phyloP scores from a whole-genome alignment of 2,797 vertebrate species.

The Delichon dasypus region DNA sequence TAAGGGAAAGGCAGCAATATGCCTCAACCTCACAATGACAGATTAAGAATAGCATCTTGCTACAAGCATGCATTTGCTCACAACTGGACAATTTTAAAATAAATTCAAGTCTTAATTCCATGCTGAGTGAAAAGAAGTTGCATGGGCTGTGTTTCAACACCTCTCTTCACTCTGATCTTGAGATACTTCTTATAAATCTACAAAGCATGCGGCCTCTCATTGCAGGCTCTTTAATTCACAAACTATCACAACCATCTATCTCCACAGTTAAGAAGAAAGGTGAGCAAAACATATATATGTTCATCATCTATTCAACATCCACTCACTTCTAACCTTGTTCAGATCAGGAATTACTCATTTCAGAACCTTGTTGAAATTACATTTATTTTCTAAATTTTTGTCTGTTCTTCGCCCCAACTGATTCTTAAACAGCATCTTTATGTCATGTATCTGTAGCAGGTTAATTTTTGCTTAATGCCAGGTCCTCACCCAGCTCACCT shows the following conservation, averaged over 20 bases:
- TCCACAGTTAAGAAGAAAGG: neutral
- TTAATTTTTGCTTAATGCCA: neutral
- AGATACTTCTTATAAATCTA: neutral
- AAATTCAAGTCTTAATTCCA: neutral
- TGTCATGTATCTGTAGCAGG: neutral
- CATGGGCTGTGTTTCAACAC: neutral
- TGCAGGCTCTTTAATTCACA: neutral
- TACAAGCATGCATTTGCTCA: neutral
- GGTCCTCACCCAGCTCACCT: neutral
- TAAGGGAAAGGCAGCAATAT: neutral
- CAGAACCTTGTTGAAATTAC: neutral
- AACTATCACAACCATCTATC: neutral
- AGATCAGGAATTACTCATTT: neutral
- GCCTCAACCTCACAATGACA: neutral
- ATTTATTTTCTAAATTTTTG: neutral
- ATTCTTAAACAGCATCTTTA: neutral
- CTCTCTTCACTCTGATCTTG: neutral
- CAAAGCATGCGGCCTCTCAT: neutral
- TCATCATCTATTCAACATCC: neutral
- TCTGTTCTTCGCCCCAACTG: neutral
- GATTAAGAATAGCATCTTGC: neutral
- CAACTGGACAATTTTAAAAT: neutral
- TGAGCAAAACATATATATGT: rapidly evolving
- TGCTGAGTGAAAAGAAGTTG: neutral
- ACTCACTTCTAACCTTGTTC: neutral